Evolutionary conservation across 2,888 invertebrate species (phyloP), one percentile per base, ranked within the genome.

Genomic region (Eristalis intricaria): DNA sequence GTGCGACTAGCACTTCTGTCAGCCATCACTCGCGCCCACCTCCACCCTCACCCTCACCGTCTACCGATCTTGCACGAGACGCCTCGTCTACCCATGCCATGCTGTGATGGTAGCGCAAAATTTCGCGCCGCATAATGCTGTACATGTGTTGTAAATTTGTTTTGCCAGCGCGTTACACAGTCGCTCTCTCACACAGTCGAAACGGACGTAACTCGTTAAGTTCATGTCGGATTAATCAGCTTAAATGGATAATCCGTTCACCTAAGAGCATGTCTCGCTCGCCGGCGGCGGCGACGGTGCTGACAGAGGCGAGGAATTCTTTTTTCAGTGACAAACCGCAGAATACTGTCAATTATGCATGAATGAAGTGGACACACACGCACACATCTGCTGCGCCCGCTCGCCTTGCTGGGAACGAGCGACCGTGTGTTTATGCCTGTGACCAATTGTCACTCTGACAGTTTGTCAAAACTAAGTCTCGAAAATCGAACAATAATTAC

Each of bases 231-330:
- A 88, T 84, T 88, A 88, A 88, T 88, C 88, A 84, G 84, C 87
- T 87, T 84, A 87, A 87, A 87, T 87, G 84, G 87, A 87, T 87
- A 87, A 87, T 87, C 87, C 84, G 84, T 87, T 83, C 87, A 87
- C 79, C 83, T 87, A 50, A 50, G 50, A 50, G 50, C 50, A 10
- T 43, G 50, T 50, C 19, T 13, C 50, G 8, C 19, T 5, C n/a
- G 15, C 5, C 4, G 3, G 4, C 13, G n/a, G 0, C 5, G 43
- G 0, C 5, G 43, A n/a, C 0, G 19, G 19, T 1, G 50, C 19
- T 4, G n/a, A n/a, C 7, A n/a, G 19, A 19, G 19, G 19, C 15
- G 58, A 71, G 65, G 68, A 32, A 40, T 68, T 58, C 35, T 23
- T 26, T 58, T 76, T 66, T 84, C 40, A 43, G 61, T 63, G 35